These are phyloP conservation scores for Lasioglossum albipes DNA, from an alignment of 1,140 invertebrate species.

Conservation along the genomic window DNA sequence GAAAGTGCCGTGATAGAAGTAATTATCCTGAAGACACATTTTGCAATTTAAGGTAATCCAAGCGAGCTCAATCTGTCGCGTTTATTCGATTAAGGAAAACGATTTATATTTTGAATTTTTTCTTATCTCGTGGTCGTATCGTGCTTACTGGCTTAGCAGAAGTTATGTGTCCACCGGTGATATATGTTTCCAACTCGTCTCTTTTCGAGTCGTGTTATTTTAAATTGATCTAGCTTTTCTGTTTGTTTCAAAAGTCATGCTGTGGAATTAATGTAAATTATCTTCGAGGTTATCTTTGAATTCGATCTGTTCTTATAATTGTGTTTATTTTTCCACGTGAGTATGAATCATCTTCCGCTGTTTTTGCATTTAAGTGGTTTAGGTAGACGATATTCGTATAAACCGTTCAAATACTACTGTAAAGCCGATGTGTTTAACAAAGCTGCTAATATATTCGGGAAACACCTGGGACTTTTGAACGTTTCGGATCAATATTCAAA, in stretches of 20 bases:
- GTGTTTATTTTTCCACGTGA: too few species aligned
- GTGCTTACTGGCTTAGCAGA: too few species aligned
- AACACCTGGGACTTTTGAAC: neutral
- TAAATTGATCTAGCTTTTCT: too few species aligned
- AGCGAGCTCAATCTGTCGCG: constrained; percentile 8
- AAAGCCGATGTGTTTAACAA: neutral
- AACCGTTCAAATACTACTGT: neutral
- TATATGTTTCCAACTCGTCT: too few species aligned
- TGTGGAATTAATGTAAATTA: too few species aligned
- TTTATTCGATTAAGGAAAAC: constrained; percentile 5
- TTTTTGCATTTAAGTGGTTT: neutral
- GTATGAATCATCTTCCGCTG: too few species aligned
- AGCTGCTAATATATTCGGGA: neutral
- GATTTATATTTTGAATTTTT: constrained; percentile 18
- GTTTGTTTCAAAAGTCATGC: too few species aligned
- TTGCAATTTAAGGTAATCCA: neutral
- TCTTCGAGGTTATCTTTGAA: too few species aligned
- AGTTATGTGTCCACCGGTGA: too few species aligned
- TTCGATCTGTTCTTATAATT: too few species aligned
- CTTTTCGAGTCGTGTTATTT: too few species aligned
- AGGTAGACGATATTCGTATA: neutral
- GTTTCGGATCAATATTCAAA: constrained; percentile 5
- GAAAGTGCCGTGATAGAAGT: neutral
- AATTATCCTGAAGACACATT: neutral
- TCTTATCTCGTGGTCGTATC: constrained; percentile 9